A percentile compares a stretch with the other conserved stretches of the same genome.
Evolutionary conservation across 1,140 invertebrate genomes (phyloP).

Genomic region (Drosophila persimilis): DNA sequence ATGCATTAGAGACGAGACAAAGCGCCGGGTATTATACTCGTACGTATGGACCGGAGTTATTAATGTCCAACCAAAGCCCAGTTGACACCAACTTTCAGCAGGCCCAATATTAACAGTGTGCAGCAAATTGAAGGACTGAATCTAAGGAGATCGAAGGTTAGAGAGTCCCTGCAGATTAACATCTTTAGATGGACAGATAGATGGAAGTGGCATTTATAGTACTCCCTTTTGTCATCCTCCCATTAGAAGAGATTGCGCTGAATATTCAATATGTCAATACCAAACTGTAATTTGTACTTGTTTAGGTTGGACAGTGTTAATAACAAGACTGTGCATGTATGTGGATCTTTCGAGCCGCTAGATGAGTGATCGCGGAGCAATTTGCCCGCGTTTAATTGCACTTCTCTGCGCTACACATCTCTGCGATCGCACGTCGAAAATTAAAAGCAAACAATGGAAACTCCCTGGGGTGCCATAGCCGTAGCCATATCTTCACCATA

Average conservation of each 20-base stretch:
- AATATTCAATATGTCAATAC: not conserved
- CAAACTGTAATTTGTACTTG: conserved; percentile 19
- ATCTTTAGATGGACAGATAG: no score
- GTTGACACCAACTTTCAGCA: conserved; percentile 41
- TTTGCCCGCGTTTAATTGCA: conserved; percentile 38
- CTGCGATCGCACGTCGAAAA: conserved; percentile 63
- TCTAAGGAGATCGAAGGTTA: no score
- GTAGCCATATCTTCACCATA: conserved; percentile 23
- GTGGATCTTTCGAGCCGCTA: conserved; percentile 16
- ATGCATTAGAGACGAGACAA: conserved; percentile 33
- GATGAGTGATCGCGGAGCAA: conserved; percentile 31
- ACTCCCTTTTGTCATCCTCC: no score
- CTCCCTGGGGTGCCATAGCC: conserved; percentile 13
- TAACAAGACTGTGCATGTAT: not conserved
- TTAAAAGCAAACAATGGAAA: conserved; percentile 73
- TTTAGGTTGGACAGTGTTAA: conserved; percentile 20
- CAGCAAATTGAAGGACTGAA: not conserved
- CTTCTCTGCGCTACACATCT: conserved; percentile 17
- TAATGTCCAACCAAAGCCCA: conserved; percentile 38
- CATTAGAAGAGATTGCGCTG: not conserved
- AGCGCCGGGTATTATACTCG: conserved; percentile 32
- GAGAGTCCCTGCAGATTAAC: no score
- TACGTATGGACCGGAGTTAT: conserved; percentile 26
- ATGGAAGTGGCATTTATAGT: no score
- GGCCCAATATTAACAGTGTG: conserved; percentile 31